Conservation (phyloP, 2,888 invertebrate species). For the Oscheius onirici region DNA sequence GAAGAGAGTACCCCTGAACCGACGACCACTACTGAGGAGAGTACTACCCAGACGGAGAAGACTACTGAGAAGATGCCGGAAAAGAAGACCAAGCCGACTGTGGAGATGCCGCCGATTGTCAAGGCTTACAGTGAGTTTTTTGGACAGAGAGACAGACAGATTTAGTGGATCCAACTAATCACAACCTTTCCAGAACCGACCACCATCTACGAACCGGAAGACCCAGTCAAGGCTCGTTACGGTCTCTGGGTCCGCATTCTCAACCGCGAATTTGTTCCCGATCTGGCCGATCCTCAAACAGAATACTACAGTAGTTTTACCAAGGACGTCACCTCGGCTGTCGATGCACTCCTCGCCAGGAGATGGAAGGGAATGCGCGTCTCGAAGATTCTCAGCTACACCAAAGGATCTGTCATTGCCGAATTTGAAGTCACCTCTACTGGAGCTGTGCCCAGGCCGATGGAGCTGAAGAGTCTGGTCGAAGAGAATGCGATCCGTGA, state of each 20-base stretch:
- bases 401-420: slow-evolving; percentile 55
- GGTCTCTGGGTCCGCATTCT: slow-evolving; percentile 56
- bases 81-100: slow-evolving; percentile 10
- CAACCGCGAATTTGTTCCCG: slow-evolving; percentile 56
- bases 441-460: slow-evolving; percentile 43
- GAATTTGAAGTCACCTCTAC: slow-evolving; percentile 50
- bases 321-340: slow-evolving; percentile 52
- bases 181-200: slow-evolving; percentile 7
- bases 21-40: slow-evolving; percentile 20
- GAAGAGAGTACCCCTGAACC: not conserved
- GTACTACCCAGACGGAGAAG: slow-evolving; percentile 8
- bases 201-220: slow-evolving; percentile 40
- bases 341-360: slow-evolving; percentile 45
- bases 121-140: slow-evolving; percentile 9
- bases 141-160: too few species aligned
- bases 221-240: slow-evolving; percentile 44
- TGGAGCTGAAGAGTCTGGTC: slow-evolving; percentile 52
- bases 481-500: slow-evolving; percentile 60
- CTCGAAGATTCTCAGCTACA: slow-evolving; percentile 52
- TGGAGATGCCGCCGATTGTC: slow-evolving; percentile 28
- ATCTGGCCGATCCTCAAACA: slow-evolving; percentile 51
- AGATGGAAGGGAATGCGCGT: slow-evolving; percentile 57
- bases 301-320: slow-evolving; percentile 59
- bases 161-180: too few species aligned
- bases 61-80: slow-evolving; percentile 29